These are phyloP conservation scores for Hyphantria cunea DNA, from an alignment of 1,140 invertebrate species.

Conservation along the genomic window DNA sequence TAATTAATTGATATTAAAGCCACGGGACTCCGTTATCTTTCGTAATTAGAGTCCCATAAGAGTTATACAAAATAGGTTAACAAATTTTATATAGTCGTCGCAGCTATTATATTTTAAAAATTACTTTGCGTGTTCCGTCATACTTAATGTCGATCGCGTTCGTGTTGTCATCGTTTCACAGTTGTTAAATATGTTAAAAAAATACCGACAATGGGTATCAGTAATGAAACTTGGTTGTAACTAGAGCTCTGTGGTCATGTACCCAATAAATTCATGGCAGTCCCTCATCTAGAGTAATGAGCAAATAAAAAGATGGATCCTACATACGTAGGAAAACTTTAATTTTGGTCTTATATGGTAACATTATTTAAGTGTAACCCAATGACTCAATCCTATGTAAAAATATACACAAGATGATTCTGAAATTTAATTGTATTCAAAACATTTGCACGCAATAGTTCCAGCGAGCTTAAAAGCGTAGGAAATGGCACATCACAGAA, in stretches of 20 bases:
- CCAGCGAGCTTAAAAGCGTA: slow-evolving; percentile 19
- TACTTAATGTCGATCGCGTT: slow-evolving; percentile 28
- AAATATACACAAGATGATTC: slow-evolving; percentile 21
- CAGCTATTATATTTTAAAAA: slow-evolving; percentile 35
- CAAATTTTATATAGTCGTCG: slow-evolving; percentile 35
- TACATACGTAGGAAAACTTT: too few relatives aligned
- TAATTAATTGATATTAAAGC: slow-evolving; percentile 50
- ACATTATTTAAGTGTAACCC: not conserved
- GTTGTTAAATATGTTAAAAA: too few relatives aligned
- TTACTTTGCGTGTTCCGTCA: slow-evolving; percentile 33
- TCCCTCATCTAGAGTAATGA: too few relatives aligned
- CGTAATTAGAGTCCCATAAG: slow-evolving; percentile 42
- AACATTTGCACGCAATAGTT: slow-evolving; percentile 3
- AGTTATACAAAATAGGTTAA: slow-evolving; percentile 38
- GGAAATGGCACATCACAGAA: slow-evolving; percentile 41
- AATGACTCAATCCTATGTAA: slow-evolving; percentile 4
- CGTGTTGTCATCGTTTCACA: not conserved
- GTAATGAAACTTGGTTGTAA: too few relatives aligned
- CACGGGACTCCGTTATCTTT: slow-evolving; percentile 37
- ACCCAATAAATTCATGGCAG: too few relatives aligned
- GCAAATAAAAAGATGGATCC: too few relatives aligned
- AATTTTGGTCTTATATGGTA: too few relatives aligned
- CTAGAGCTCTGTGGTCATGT: too few relatives aligned
- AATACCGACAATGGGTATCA: too few relatives aligned
- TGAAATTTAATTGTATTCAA: slow-evolving; percentile 11